Evolutionary conservation across 2,888 invertebrate species (phyloP).

Genomic region (Thecocarcelia acutangulata): DNA sequence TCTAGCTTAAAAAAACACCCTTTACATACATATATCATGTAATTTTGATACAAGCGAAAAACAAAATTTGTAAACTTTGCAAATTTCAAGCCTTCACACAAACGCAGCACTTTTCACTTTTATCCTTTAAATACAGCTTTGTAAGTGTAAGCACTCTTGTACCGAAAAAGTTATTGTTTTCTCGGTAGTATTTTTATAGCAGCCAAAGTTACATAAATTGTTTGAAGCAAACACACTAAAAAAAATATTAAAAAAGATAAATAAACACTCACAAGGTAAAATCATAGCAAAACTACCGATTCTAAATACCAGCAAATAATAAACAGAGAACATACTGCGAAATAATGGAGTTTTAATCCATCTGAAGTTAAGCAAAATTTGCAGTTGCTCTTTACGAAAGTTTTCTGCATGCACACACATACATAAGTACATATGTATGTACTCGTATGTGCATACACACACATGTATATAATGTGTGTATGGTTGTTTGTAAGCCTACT

Average conservation of each 20-base stretch:
- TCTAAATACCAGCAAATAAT: slow-evolving; percentile 27
- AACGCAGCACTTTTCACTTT: slow-evolving; percentile 7
- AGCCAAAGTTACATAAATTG: slow-evolving; percentile 61
- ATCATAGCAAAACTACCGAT: slow-evolving; percentile 1
- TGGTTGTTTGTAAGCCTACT: no score
- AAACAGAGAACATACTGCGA: slow-evolving; percentile 9
- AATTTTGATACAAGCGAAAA: slow-evolving; percentile 39
- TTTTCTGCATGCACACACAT: no score
- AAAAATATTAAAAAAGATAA: slow-evolving; percentile 15
- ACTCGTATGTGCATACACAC: no score
- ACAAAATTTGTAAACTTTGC: slow-evolving; percentile 65
- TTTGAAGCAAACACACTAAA: slow-evolving; percentile 3
- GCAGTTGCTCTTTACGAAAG: no score
- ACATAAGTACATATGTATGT: no score
- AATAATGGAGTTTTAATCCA: slow-evolving; percentile 33
- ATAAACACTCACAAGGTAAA: background rate
- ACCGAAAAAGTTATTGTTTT: slow-evolving; percentile 60
- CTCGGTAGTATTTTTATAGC: slow-evolving; percentile 53
- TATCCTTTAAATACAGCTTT: slow-evolving; percentile 40
- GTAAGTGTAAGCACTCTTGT: slow-evolving; percentile 23
- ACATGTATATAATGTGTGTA: no score
- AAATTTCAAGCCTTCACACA: slow-evolving; percentile 30
- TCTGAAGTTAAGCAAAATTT: background rate
- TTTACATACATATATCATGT: background rate
- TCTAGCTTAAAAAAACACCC: no score